Evolutionary conservation across 2,797 vertebrate species (phyloP).

Genomic region (Eulemur rubriventer): DNA sequence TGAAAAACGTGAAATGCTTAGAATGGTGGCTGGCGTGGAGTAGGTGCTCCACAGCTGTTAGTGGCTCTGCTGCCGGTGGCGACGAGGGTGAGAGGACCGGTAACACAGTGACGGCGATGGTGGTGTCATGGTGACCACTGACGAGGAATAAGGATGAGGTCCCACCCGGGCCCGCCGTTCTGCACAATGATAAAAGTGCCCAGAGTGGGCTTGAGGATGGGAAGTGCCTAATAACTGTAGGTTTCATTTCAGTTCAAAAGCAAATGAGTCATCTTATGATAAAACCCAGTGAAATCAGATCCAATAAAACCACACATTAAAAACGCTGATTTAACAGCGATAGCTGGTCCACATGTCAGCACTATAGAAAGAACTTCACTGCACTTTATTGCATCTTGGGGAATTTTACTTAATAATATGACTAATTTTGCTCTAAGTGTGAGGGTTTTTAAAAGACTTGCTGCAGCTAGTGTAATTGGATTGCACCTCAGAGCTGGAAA

Average conservation of each 20-base stretch:
- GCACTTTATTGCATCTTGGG: background rate
- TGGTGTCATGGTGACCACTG: background rate
- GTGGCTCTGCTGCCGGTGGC: background rate
- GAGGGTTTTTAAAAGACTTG: background rate
- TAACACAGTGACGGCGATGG: background rate
- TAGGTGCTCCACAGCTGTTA: fast-evolving
- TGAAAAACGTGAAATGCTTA: background rate
- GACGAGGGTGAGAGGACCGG: background rate
- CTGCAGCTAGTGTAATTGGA: background rate
- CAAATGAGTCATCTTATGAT: background rate
- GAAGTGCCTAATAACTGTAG: background rate
- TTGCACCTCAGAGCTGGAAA: background rate
- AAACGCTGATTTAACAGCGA: background rate
- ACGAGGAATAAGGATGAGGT: background rate
- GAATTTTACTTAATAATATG: background rate
- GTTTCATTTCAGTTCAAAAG: background rate
- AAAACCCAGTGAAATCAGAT: background rate
- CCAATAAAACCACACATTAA: background rate
- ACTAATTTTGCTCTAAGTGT: background rate
- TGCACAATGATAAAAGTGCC: background rate
- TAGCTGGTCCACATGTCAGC: background rate
- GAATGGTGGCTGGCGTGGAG: fast-evolving
- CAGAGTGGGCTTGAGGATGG: background rate
- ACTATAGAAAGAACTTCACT: background rate
- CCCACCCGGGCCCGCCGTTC: background rate